Base-by-base conservation (phyloP, 64 coral and sea anemone species). In the Stylophora pistillata region DNA sequence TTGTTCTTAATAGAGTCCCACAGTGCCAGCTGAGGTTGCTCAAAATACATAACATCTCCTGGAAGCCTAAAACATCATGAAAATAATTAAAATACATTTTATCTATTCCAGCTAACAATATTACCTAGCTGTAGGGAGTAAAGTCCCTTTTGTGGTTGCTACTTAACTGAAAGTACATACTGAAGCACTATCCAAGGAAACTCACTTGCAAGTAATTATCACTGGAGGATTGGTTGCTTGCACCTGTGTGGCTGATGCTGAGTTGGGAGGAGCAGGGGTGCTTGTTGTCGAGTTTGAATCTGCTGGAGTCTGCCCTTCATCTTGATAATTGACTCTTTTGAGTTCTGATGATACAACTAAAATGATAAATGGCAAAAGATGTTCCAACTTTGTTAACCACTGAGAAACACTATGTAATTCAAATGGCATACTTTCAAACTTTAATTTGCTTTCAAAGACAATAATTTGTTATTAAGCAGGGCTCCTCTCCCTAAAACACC, bases 1-100 rank as follows among this genome's bases (percentile, higher is more conserved):
- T 95, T 94, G 13, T 95, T 95, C 62, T 99, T 99, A 23, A 15
- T 30, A 7, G 85, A 58, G 62, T 99, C 96, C 96, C 96, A 99
- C 47, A 78, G 74, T 21, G 90, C 89, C 56, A 99, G 32, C 78
- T 95, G 96, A 23, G 96, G 96, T 53, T 92, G 82, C 74, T 99
- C 96, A 85, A 93, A 95, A 78, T 95, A 99, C 53, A 90, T 61
- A 16, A 95, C 96, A 86, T 92, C 80, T 18, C 34, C 87, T 25
- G 96, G 90, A 25, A 99, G 95, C 68, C 96, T 99, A 53, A 9
- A 12, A 30, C 1, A 5, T 16, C 30, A 2, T 14, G 27, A 64
- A 84, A 41, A 28, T 25, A 68, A 23, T 23, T 11, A 28, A 68
- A 68, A 68, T n/a, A 68, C n/a, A 23, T 65, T 18, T 21, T 66